phyloP scores from a whole-genome alignment of 1,140 invertebrate species.

The Apocrypta bakeri region DNA sequence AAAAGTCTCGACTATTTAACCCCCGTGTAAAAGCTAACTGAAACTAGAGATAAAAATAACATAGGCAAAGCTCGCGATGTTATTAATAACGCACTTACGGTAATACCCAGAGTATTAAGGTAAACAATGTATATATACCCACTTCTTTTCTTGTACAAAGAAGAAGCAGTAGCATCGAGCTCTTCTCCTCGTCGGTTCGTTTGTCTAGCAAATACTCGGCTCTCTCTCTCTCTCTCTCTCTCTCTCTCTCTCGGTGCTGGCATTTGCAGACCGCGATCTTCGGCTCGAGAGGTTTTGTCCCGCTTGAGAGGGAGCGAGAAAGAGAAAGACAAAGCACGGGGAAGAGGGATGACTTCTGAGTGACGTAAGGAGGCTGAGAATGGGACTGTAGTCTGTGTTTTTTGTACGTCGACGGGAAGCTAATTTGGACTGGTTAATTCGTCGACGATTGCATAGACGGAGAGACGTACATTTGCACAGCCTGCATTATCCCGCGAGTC shows the following conservation, averaged over 20 bases:
- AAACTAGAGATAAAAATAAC: not conserved
- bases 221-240: slow-evolving; percentile 39
- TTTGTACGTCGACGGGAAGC: not conserved
- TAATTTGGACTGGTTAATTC: not conserved
- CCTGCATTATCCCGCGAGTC: too few relatives aligned
- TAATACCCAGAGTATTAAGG: slow-evolving; percentile 61
- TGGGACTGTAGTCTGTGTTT: not conserved
- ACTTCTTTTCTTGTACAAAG: slow-evolving; percentile 29
- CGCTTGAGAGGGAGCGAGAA: not conserved
- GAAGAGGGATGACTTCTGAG: not conserved
- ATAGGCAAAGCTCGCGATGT: slow-evolving; percentile 52
- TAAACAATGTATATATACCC: slow-evolving; percentile 61
- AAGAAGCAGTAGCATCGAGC: not conserved
- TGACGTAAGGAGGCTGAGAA: not conserved
- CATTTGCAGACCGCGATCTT: slow-evolving; percentile 39
- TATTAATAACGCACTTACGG: slow-evolving; percentile 67
- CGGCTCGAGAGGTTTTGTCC: slow-evolving; percentile 28
- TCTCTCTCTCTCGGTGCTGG: not conserved
- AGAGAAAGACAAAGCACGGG: slow-evolving; percentile 35
- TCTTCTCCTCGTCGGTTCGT: slow-evolving; percentile 54
- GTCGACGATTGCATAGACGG: not conserved
- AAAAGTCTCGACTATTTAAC: not conserved
- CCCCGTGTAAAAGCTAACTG: not conserved
- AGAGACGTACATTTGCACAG: not conserved
- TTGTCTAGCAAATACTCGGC: slow-evolving; percentile 62